Evolutionary conservation across 1,140 invertebrate species (phyloP), one percentile per base, ranked within the genome.

Genomic region (Phortica variegata): DNA sequence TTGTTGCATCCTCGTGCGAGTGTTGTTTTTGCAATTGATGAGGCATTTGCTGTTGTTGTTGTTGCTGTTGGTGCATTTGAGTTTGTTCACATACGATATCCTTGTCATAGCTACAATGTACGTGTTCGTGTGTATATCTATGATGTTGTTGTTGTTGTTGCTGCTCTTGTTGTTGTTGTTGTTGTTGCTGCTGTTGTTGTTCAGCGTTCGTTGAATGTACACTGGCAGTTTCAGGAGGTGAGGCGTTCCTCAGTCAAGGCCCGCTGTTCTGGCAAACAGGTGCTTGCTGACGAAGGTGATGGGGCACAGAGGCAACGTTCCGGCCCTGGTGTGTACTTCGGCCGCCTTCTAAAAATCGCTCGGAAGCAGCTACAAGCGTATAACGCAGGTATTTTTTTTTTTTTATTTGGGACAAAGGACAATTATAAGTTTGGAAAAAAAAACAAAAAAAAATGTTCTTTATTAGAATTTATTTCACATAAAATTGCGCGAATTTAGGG

Each of bases 291-390:
- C 73, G 74, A 76, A 65, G 73, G 73, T 75, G 74, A 76, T 76
- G 74, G 73, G 73, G 74, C 71, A 50, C 73, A 76, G 69, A 76
- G 63, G 60, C 73, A 76, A 54, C 73, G 70, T 55, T 76, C 69
- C 69, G 73, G 68, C 61, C 71, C 65, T 74, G 73, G 57, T 73
- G 73, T 68, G 65, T 72, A 76, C 62, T 75, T 76, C 68, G 65
- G 68, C 65, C 70, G 73, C 70, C 81, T 77, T 78, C 79, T 75
- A 81, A 83, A 82, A 78, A 83, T 74, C 78, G 81, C 78, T 84
- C 82, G 69, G 80, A 83, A 61, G 81, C 82, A 83, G 80, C 82
- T 83, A 79, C 74, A 81, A 36, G 46, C 38, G 38, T 19, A 33
- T 16, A 37, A 38, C 18, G 18, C 23, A 26, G 10, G n/a, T n/a